A percentile compares a stretch with the other conserved stretches of the same genome.
Evolutionary conservation across 1,140 invertebrate genomes (phyloP).

Genomic region (Temnothorax curvispinosus): DNA sequence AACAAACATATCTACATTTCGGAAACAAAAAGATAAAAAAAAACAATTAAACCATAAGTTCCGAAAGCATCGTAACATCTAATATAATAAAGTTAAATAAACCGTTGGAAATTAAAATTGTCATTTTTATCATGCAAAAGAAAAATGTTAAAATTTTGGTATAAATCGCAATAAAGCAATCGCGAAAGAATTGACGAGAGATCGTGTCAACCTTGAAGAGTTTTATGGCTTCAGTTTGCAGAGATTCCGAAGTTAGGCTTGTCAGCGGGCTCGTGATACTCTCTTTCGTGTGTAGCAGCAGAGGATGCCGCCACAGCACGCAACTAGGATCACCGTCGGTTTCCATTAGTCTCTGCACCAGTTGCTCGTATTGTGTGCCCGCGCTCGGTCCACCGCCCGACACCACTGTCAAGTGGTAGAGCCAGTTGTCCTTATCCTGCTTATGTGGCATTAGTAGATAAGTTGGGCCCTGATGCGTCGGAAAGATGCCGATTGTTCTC

Average conservation of each 20-base stretch:
- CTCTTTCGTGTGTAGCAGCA: constrained; percentile 96
- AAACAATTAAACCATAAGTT: background rate
- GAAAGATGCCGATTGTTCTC: constrained; percentile 97
- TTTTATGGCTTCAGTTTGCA: constrained; percentile 96
- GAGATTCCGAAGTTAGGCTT: constrained; percentile 93
- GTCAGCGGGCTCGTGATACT: constrained; percentile 94
- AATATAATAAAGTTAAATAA: background rate
- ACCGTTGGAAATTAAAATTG: constrained; percentile 15
- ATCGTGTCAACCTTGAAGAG: constrained; percentile 92
- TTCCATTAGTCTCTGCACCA: constrained; percentile 98
- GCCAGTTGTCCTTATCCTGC: constrained; percentile 96
- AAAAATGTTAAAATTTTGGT: background rate
- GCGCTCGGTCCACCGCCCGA: constrained; percentile 95
- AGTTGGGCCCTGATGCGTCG: constrained; percentile 95
- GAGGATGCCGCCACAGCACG: constrained; percentile 97
- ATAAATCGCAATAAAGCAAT: background rate
- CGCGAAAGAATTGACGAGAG: background rate
- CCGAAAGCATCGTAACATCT: background rate
- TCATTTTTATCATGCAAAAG: background rate
- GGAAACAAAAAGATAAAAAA: background rate
- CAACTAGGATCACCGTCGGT: constrained; percentile 97
- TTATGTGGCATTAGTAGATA: constrained; percentile 96
- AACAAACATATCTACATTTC: background rate
- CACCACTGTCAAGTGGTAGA: constrained; percentile 97
- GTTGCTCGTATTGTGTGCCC: constrained; percentile 97